phyloP scores from a whole-genome alignment of 2,113 vertebrate species.

The Microtus pennsylvanicus region DNA sequence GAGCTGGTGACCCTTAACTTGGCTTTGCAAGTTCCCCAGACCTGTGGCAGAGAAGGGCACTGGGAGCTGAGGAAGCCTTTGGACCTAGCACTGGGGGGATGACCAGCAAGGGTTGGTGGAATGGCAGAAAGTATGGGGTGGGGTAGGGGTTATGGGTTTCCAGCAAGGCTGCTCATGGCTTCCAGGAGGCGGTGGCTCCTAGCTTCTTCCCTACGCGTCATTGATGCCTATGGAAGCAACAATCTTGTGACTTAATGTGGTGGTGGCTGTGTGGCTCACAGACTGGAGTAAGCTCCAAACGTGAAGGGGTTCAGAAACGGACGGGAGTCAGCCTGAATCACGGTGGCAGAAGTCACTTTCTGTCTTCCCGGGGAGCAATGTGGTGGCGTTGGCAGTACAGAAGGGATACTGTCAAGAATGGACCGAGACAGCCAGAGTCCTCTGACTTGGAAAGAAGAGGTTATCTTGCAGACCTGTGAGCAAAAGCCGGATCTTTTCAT shows the following conservation, averaged over 20 bases:
- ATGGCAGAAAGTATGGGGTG: too few relatives aligned
- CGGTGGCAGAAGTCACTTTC: background rate
- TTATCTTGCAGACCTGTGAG: conserved; percentile 7
- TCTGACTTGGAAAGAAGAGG: background rate
- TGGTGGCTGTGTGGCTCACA: too few relatives aligned
- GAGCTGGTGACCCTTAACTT: background rate
- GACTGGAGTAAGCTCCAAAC: background rate
- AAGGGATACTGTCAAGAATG: background rate
- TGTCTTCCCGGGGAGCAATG: background rate
- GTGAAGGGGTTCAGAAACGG: background rate
- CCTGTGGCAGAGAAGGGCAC: background rate
- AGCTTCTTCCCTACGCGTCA: background rate
- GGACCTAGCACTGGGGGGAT: background rate
- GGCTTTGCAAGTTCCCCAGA: background rate
- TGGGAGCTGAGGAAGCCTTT: background rate
- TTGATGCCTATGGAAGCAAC: fast-evolving
- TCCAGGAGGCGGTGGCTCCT: background rate
- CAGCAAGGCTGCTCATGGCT: fast-evolving
- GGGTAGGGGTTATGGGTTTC: too few relatives aligned
- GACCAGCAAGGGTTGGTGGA: background rate
- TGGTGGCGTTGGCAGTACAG: background rate
- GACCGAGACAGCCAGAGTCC: background rate
- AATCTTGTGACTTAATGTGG: fast-evolving
- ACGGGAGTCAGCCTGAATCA: background rate
- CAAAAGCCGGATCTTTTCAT: conserved; percentile 43